A percentile compares a stretch with the other conserved stretches of the same genome.
Evolutionary conservation across 1,140 invertebrate species (phyloP).

Genomic region (Procambarus clarkii): DNA sequence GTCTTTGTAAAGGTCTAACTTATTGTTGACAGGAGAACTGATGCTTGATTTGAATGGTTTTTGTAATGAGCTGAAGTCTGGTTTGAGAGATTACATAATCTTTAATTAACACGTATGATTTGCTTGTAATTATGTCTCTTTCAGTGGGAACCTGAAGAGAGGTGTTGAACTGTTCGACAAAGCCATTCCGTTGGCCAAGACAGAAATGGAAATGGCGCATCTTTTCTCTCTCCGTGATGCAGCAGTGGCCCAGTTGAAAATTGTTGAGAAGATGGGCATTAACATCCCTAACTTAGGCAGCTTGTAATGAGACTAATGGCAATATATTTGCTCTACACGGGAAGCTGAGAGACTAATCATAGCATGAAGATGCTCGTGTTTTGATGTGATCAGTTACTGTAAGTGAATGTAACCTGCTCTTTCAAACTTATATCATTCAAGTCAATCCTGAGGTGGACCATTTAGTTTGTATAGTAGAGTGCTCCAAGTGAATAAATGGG

Average conservation of each 20-base stretch:
- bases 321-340: neutral
- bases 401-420: neutral
- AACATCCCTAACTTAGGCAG: conserved; percentile 64
- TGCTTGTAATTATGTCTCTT: conserved; percentile 76
- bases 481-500: too few species aligned
- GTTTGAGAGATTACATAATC: too few species aligned
- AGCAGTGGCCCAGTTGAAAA: conserved; percentile 88
- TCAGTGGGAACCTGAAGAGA: conserved; percentile 87
- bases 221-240: conserved; percentile 90
- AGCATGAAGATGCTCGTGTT: too few species aligned
- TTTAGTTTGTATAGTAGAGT: too few species aligned
- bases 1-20: too few species aligned
- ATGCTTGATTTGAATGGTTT: too few species aligned
- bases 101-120: too few species aligned
- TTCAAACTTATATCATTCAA: neutral
- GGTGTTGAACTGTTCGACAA: conserved; percentile 92
- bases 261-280: conserved; percentile 85
- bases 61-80: too few species aligned
- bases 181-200: conserved; percentile 90
- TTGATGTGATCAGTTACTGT: too few species aligned
- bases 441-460: too few species aligned
- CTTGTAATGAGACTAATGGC: conserved; percentile 26
- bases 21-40: too few species aligned
- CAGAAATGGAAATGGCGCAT: conserved; percentile 90
- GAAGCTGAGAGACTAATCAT: too few species aligned